These are phyloP conservation scores for Tapirus indicus DNA, from an alignment of 2,797 vertebrate species.

Conservation along the genomic window DNA sequence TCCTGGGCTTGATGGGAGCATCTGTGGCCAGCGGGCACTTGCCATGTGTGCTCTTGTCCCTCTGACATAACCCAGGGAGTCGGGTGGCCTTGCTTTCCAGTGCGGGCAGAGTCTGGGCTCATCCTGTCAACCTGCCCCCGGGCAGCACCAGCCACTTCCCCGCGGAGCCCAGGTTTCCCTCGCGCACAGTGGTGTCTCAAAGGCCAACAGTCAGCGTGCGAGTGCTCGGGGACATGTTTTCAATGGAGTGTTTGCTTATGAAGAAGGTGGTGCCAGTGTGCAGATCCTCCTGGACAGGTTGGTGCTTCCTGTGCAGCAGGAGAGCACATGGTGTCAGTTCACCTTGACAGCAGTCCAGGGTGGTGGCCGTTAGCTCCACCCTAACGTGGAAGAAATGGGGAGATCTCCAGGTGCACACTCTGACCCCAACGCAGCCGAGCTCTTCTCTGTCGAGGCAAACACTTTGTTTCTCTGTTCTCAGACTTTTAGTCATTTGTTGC, in stretches of 20 bases:
- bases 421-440: not conserved
- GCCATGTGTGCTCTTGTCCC: no score
- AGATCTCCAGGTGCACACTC: not conserved
- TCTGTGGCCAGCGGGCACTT: not conserved
- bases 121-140: no score
- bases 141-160: not conserved
- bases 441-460: not conserved
- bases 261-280: accelerated
- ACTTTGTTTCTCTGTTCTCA: not conserved
- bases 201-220: not conserved
- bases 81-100: not conserved
- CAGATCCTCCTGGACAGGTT: not conserved
- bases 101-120: not conserved
- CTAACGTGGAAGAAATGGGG: not conserved
- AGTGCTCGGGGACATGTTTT: accelerated
- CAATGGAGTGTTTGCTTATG: no score
- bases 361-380: not conserved
- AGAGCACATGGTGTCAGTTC: no score
- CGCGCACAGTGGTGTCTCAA: not conserved
- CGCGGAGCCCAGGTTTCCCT: not conserved
- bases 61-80: not conserved
- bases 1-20: not conserved
- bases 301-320: no score
- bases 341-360: not conserved
- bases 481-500: not conserved